Conservation (phyloP, 2,888 invertebrate genomes). For the Drosophila fulvimacula region DNA sequence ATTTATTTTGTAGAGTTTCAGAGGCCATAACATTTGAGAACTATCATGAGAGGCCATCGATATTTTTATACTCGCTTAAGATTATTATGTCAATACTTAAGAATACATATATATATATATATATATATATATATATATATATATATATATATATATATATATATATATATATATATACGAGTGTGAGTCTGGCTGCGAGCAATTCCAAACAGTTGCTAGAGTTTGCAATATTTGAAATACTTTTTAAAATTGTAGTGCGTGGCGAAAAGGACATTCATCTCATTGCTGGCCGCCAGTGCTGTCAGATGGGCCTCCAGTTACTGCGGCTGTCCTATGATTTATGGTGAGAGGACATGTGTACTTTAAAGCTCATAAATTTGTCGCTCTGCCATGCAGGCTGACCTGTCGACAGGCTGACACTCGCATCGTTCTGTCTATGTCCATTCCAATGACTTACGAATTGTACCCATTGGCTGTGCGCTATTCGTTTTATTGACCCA, state of each 20-base stretch:
- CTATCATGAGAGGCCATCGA: no score
- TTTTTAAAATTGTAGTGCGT: slow-evolving; percentile 73
- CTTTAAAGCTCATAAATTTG: slow-evolving; percentile 82
- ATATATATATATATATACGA: neutral
- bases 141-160: no score
- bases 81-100: no score
- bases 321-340: slow-evolving; percentile 71
- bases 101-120: no score
- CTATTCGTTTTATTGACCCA: slow-evolving; percentile 5
- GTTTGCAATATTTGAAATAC: slow-evolving; percentile 67
- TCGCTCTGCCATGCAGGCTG: slow-evolving; percentile 49
- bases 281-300: slow-evolving; percentile 32
- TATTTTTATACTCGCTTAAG: no score
- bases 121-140: no score
- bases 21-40: no score
- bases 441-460: neutral
- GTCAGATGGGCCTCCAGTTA: slow-evolving; percentile 36
- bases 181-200: slow-evolving; percentile 20
- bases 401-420: slow-evolving; percentile 40
- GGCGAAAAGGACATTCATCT: slow-evolving; percentile 56
- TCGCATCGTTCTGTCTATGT: neutral
- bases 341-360: slow-evolving; percentile 81
- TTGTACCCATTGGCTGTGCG: neutral
- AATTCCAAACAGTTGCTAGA: slow-evolving; percentile 65
- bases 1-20: no score